Percentiles rank a stretch among this genome's conserved stretches.
Conservation (phyloP, 2,113 vertebrate genomes). For the Dicrurus megarhynchus region DNA sequence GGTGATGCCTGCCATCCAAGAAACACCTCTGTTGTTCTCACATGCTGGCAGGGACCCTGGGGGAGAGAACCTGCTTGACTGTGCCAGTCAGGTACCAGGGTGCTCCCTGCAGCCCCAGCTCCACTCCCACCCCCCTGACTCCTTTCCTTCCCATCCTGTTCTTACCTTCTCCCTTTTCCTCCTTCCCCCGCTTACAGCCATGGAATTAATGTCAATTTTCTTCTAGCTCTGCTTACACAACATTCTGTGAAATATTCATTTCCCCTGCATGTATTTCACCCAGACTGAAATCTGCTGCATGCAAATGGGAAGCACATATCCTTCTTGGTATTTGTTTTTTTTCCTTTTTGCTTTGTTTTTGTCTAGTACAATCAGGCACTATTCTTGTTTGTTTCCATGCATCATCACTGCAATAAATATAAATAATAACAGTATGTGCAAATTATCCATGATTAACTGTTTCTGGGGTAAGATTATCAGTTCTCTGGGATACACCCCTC, state of each 20-base stretch:
- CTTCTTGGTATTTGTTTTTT: background rate
- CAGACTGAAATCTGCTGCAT: background rate
- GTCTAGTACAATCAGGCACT: background rate
- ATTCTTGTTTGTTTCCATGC: slow-evolving; percentile 14
- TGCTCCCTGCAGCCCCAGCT: background rate
- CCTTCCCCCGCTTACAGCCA: background rate
- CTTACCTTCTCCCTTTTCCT: background rate
- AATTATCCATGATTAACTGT: slow-evolving; percentile 3
- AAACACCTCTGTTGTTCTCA: background rate
- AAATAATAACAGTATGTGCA: background rate
- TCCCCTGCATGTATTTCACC: background rate
- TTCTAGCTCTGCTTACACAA: background rate
- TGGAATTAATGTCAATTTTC: background rate
- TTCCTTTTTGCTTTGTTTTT: background rate
- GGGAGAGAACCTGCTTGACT: background rate
- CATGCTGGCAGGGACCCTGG: rapidly evolving
- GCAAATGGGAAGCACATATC: background rate
- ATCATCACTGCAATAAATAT: background rate
- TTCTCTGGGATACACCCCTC: background rate
- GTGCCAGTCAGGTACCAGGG: background rate
- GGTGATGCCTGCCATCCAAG: background rate
- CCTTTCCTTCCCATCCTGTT: background rate
- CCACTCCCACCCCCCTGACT: background rate
- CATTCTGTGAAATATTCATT: background rate
- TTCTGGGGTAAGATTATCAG: background rate